Evolutionary conservation across 2,797 vertebrate species (phyloP), one percentile per base, ranked within the genome.

Genomic region (Sebastes kiyomatsui): DNA sequence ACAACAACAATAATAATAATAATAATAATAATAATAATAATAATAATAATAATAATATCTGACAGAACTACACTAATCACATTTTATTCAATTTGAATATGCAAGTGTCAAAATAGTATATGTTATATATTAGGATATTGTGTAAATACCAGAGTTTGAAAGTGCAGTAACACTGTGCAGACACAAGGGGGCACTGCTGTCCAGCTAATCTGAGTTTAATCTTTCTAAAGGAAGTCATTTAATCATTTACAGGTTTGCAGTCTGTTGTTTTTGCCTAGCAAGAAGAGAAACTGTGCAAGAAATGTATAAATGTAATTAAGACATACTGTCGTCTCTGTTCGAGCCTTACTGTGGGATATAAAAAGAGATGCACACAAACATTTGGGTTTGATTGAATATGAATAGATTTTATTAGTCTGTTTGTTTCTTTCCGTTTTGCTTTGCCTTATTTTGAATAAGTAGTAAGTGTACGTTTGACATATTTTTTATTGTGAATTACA

Each of bases 141-240:
- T 55, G 42, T 46, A 46, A 18, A 6, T 1, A 2, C 27, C 38
- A 42, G 46, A 52, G 0, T 1, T 52, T 35, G 22, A 12, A n/a
- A 1, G 1, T 83, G 86, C 65, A 81, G 72, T 83, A 38, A 28
- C 32, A 22, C 0, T 1, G 2, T n/a, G 6, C 4, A 2, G 68
- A 46, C 91, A 86, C 58, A 14, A n/a, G 91, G 66, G 76, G 20
- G 81, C 30, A 42, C 46, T 81, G 68, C 0, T 64, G 67, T 25
- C 12, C 32, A 46, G 33, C 1, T 46, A 9, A 77, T 62, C 10
- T 5, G 28, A 30, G 10, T 28, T 65, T 65, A 3, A 30, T 4
- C 1, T n/a, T 12, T 0, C 1, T 35, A 0, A 1, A 25, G 2
- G 5, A 1, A 49, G 33, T 46, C 1, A 22, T 56, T 8, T 4